These are phyloP conservation scores for Mormyrus lacerda DNA, from an alignment of 2,113 vertebrate genomes.

Conservation along the genomic window DNA sequence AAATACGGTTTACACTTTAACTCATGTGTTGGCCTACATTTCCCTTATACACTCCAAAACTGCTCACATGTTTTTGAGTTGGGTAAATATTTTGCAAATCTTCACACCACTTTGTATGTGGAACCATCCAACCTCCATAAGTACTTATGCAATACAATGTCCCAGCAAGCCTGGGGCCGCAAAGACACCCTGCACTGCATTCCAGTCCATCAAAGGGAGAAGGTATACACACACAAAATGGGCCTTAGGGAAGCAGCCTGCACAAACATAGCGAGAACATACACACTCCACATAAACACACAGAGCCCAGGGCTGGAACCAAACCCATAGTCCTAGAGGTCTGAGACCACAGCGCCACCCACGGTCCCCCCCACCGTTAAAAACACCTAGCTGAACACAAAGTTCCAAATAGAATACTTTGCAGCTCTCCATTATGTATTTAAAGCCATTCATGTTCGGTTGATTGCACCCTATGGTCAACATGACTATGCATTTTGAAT, in stretches of 20 bases:
- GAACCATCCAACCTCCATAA: not conserved
- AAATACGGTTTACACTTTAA: not conserved
- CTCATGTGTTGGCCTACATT: not conserved
- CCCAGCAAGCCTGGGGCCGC: not conserved
- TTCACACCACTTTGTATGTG: not conserved
- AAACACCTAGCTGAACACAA: not conserved
- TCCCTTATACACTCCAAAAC: not conserved
- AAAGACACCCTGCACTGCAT: not conserved
- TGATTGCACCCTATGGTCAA: not conserved
- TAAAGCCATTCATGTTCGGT: not conserved
- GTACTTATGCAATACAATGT: not conserved
- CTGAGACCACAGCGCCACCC: not conserved
- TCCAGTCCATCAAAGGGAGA: not conserved
- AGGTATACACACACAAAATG: not conserved
- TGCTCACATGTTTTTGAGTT: not conserved
- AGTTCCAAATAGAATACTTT: not conserved
- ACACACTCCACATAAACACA: not conserved
- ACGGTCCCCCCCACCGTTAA: not conserved
- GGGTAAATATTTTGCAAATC: not conserved
- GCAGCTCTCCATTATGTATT: not conserved
- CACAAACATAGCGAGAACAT: not conserved
- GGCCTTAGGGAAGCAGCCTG: not conserved
- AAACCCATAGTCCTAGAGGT: not conserved
- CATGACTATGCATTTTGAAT: not conserved
- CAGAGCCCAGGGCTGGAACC: not conserved